These are phyloP conservation scores for Aphelinus certus DNA, from an alignment of 1,140 invertebrate genomes.

Conservation along the genomic window DNA sequence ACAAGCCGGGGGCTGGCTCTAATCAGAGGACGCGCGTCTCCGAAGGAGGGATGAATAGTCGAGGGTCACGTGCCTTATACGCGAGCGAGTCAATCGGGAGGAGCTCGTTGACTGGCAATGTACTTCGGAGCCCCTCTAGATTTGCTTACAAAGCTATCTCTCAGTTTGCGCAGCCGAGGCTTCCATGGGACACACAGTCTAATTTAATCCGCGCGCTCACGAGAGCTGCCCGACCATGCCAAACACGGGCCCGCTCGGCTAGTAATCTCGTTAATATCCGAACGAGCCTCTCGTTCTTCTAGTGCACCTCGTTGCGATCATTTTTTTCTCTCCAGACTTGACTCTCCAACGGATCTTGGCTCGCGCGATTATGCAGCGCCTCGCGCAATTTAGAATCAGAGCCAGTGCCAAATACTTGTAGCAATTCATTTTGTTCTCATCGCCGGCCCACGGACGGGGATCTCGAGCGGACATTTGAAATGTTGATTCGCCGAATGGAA, in stretches of 20 bases:
- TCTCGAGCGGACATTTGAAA: no score
- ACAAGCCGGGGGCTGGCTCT: neutral
- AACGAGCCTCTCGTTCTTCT: no score
- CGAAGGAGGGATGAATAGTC: neutral
- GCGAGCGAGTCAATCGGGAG: neutral
- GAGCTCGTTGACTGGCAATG: no score
- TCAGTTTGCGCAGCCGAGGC: neutral
- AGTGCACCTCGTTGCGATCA: neutral
- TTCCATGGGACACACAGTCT: neutral
- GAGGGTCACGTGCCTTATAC: neutral
- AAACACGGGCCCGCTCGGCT: no score
- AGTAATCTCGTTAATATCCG: no score
- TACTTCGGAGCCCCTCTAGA: neutral
- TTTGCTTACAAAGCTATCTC: conserved; percentile 30
- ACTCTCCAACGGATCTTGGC: conserved; percentile 18
- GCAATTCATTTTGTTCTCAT: no score
- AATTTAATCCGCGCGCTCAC: conserved; percentile 9
- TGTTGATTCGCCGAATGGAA: no score
- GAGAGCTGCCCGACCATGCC: no score
- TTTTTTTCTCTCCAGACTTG: conserved; percentile 1
- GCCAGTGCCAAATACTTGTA: conserved; percentile 18
- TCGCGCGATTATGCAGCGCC: conserved; percentile 19
- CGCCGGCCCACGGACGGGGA: neutral
- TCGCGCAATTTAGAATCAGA: conserved; percentile 17
- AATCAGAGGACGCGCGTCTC: neutral